Conservation (phyloP, 2,888 invertebrate species). For the Oscheius sp. region DNA sequence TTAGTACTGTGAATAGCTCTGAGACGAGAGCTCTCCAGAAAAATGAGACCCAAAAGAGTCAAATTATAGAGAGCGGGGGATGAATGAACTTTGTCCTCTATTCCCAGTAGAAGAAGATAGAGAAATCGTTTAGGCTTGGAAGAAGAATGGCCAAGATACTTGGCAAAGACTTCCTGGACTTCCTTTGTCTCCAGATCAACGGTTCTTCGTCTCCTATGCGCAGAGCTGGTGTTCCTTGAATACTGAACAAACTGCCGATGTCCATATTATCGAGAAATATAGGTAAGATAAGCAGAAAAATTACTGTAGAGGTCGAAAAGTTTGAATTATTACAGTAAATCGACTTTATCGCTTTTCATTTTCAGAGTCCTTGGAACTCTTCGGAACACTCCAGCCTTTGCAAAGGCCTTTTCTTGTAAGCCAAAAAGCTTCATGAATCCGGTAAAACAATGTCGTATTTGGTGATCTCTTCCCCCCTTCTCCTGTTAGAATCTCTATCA, state of each 20-base stretch:
- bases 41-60: too few relatives aligned
- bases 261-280: conserved; percentile 44
- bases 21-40: background rate
- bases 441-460: conserved; percentile 38
- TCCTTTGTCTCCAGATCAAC: conserved; percentile 37
- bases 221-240: conserved; percentile 48
- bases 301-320: too few relatives aligned
- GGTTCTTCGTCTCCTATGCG: conserved; percentile 47
- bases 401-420: conserved; percentile 42
- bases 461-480: conserved; percentile 29
- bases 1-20: conserved; percentile 8
- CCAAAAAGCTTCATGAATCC: conserved; percentile 44
- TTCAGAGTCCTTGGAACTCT: conserved; percentile 50
- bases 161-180: conserved; percentile 30
- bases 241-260: conserved; percentile 22
- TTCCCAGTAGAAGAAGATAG: background rate
- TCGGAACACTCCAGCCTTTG: conserved; percentile 43
- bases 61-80: too few relatives aligned
- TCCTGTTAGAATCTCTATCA: conserved; percentile 13
- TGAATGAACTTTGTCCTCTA: too few relatives aligned
- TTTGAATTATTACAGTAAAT: background rate
- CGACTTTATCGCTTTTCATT: background rate
- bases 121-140: conserved; percentile 42
- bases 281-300: conserved; percentile 37
- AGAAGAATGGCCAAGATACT: conserved; percentile 26